Evolutionary conservation across 2,797 vertebrate species (phyloP).

Genomic region (Enteromius anoplus): DNA sequence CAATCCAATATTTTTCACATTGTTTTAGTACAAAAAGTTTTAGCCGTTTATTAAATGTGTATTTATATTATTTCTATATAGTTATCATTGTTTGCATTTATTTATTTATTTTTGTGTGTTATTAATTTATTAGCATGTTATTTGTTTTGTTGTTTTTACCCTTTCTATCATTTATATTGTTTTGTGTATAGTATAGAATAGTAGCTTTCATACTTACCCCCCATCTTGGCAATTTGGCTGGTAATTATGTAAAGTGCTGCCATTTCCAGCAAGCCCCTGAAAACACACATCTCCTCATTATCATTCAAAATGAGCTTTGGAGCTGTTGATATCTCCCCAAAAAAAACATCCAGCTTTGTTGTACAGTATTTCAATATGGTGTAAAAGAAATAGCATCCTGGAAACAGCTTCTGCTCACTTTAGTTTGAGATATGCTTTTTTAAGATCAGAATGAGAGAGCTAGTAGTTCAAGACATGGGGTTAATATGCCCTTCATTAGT

Average conservation of each 20-base stretch:
- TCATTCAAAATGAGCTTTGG: conserved; percentile 69
- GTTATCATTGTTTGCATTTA: neutral
- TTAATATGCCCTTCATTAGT: conserved; percentile 30
- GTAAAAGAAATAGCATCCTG: neutral
- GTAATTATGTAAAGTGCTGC: conserved; percentile 73
- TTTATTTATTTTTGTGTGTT: neutral
- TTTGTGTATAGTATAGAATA: conserved; percentile 46
- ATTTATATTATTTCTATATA: neutral
- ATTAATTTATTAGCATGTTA: neutral
- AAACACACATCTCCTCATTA: conserved; percentile 66
- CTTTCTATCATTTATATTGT: too few species aligned
- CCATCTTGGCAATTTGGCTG: conserved; percentile 69
- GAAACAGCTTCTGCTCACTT: conserved; percentile 13
- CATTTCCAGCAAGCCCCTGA: conserved; percentile 29
- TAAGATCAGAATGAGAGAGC: neutral
- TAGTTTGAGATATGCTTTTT: neutral
- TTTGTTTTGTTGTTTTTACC: neutral
- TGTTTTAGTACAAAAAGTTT: too few species aligned
- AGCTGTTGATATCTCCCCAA: conserved; percentile 65
- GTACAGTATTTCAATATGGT: conserved; percentile 33
- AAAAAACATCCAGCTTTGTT: conserved; percentile 56
- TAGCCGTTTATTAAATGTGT: too few species aligned
- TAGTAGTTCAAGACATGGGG: conserved; percentile 5
- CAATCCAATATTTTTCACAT: too few species aligned
- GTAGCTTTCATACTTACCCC: conserved; percentile 66